Percentiles rank a stretch among this genome's conserved stretches.
Conservation (phyloP, 2,113 vertebrate genomes). For the Misgurnus anguillicaudatus region DNA sequence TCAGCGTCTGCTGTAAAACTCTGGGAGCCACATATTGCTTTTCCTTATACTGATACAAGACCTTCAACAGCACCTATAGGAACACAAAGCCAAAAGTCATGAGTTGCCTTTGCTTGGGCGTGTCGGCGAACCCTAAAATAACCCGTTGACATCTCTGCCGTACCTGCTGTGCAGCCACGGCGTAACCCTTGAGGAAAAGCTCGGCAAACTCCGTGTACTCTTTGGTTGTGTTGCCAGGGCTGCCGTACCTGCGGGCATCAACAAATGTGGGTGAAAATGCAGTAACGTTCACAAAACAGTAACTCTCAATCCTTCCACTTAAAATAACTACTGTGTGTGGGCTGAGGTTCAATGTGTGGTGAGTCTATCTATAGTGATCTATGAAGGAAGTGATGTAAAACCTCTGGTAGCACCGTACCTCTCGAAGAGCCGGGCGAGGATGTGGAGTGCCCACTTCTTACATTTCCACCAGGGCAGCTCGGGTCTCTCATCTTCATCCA, state of each 20-base stretch:
- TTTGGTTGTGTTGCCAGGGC: slow-evolving; percentile 98
- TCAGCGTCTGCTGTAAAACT: slow-evolving; percentile 95
- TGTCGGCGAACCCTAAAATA: not conserved
- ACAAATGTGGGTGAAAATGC: not conserved
- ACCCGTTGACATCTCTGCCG: not conserved
- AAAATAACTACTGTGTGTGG: slow-evolving; percentile 45
- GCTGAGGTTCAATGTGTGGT: slow-evolving; percentile 25
- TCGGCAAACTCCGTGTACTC: slow-evolving; percentile 98
- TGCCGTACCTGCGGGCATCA: slow-evolving; percentile 84
- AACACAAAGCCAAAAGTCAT: slow-evolving; percentile 22
- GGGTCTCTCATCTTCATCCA: slow-evolving; percentile 96
- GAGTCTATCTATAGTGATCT: slow-evolving; percentile 36
- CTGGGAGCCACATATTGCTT: slow-evolving; percentile 96
- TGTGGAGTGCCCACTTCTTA: slow-evolving; percentile 99
- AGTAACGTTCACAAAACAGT: slow-evolving; percentile 36
- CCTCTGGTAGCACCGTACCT: slow-evolving; percentile 73
- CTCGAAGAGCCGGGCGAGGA: slow-evolving; percentile 96
- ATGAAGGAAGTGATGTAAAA: slow-evolving; percentile 7
- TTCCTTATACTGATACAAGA: slow-evolving; percentile 96
- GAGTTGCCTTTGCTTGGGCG: not conserved
- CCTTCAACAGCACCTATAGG: slow-evolving; percentile 93
- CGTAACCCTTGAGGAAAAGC: slow-evolving; percentile 96
- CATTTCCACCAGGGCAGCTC: slow-evolving; percentile 99
- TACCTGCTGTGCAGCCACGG: slow-evolving; percentile 94
- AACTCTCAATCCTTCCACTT: slow-evolving; percentile 21